Evolutionary conservation across 1,140 invertebrate species (phyloP).

Genomic region (Diabrotica virgifera): DNA sequence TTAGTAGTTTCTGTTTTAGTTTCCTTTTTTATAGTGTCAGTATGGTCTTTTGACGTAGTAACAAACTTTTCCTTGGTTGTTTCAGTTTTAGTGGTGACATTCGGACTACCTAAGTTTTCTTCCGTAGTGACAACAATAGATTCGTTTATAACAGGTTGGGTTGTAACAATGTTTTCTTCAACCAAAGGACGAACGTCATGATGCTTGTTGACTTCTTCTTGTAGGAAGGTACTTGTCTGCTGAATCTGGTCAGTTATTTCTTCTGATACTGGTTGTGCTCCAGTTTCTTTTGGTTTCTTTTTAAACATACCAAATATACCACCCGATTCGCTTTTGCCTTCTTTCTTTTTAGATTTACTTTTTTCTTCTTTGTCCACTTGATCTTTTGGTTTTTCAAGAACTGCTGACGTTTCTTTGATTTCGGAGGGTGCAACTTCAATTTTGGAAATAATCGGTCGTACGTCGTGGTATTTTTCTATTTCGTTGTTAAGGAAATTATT

Average conservation of each 20-base stretch:
- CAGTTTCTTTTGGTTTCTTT: constrained; percentile 11
- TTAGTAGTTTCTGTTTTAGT: too few relatives aligned
- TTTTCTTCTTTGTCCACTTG: background rate
- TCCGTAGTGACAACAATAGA: constrained; percentile 2
- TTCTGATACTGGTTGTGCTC: constrained; percentile 15
- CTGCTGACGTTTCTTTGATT: background rate
- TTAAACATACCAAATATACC: constrained; percentile 17
- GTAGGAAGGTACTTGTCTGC: constrained; percentile 17
- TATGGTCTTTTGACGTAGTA: too few relatives aligned
- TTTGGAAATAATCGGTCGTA: constrained; percentile 17
- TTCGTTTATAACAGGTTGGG: background rate
- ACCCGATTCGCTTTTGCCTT: background rate
- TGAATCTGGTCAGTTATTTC: constrained; percentile 13
- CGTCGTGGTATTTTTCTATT: constrained; percentile 28
- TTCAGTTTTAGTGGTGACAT: background rate
- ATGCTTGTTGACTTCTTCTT: constrained; percentile 25
- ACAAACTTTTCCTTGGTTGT: background rate
- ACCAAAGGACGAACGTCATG: constrained; percentile 23
- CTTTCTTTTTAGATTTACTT: constrained; percentile 12
- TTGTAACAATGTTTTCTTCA: background rate
- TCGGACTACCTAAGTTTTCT: background rate
- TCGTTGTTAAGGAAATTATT: constrained; percentile 17
- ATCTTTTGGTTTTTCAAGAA: constrained; percentile 5
- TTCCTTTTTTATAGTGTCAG: too few relatives aligned
- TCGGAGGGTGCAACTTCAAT: background rate